Evolutionary conservation across 2,113 vertebrate species (phyloP).

Genomic region (Sterna hirundo): DNA sequence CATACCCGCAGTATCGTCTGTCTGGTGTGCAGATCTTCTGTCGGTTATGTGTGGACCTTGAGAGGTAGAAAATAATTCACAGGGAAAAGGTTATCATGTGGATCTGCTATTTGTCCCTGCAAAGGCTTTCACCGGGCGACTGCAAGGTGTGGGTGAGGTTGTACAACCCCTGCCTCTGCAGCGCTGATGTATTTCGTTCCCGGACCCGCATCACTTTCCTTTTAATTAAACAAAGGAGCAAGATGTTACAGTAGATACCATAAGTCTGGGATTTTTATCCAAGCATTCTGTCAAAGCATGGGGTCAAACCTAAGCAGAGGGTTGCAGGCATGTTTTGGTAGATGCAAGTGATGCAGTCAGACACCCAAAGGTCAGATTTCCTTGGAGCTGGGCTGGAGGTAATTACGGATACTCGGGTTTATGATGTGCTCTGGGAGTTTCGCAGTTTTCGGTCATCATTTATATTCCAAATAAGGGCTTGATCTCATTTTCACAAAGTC

Average conservation of each 20-base stretch:
- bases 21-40: not conserved
- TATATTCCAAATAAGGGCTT: not conserved
- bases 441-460: not conserved
- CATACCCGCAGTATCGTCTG: not conserved
- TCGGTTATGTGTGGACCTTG: rapidly evolving
- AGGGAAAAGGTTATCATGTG: rapidly evolving
- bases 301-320: not conserved
- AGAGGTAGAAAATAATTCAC: not conserved
- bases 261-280: not conserved
- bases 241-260: rapidly evolving
- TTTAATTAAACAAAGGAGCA: not conserved
- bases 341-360: not conserved
- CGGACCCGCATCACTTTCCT: rapidly evolving
- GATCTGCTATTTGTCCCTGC: not conserved
- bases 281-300: not conserved
- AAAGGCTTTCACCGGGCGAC: rapidly evolving
- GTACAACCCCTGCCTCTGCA: not conserved
- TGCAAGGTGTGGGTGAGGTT: not conserved
- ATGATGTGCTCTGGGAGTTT: not conserved
- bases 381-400: not conserved
- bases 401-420: not conserved
- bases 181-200: not conserved
- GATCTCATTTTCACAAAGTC: not conserved
- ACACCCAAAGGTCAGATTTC: not conserved
- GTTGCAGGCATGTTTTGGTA: not conserved